Conservation (phyloP, 2,113 vertebrate species). For the Oreochromis tanganicae region DNA sequence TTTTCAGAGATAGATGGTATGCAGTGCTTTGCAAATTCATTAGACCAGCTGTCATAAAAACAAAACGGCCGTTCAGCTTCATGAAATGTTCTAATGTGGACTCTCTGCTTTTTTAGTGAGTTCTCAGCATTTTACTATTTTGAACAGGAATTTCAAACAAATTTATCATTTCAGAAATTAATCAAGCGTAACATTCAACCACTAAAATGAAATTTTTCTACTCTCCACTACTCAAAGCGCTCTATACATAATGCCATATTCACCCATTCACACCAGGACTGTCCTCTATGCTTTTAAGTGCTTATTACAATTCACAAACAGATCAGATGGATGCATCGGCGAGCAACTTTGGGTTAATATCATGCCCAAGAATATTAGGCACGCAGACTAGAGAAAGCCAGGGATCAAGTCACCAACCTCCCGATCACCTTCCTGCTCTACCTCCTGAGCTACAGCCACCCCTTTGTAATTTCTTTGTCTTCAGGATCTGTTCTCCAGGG, state of each 20-base stretch:
- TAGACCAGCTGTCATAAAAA: background rate
- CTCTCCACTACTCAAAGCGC: background rate
- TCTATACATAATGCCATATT: background rate
- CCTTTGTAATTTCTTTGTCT: background rate
- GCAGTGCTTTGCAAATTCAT: background rate
- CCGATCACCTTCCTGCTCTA: background rate
- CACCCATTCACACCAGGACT: background rate
- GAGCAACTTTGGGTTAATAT: background rate
- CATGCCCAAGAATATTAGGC: background rate
- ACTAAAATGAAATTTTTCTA: background rate
- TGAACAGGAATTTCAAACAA: background rate
- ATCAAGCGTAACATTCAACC: background rate
- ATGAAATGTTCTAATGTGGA: background rate
- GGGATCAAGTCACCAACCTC: background rate
- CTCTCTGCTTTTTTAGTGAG: background rate
- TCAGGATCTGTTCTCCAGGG: background rate
- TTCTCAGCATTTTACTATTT: background rate
- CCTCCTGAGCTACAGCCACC: background rate
- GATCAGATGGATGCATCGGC: fast-evolving
- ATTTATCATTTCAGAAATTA: background rate
- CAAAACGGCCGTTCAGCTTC: fast-evolving
- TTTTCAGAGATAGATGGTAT: background rate
- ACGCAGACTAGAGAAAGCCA: background rate
- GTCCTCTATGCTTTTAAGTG: background rate
- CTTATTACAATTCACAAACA: background rate